phyloP scores from a whole-genome alignment of 2,113 vertebrate species.

The Tetrao urogallus region DNA sequence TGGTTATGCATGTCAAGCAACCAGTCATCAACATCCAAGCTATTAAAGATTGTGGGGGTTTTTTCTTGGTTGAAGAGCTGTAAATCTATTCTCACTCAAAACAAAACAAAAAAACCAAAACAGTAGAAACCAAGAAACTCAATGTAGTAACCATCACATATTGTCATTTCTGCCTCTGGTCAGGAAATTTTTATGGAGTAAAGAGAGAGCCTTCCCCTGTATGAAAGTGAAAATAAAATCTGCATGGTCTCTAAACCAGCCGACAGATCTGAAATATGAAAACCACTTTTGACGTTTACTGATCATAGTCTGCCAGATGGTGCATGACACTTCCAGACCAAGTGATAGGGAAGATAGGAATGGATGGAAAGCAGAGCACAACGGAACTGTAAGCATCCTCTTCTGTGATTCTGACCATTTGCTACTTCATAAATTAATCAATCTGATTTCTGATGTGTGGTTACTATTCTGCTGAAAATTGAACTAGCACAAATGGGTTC shows the following conservation, averaged over 20 bases:
- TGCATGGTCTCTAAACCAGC: not conserved
- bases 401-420: constrained; percentile 56
- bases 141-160: not conserved
- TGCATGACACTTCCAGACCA: constrained; percentile 42
- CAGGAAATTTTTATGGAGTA: not conserved
- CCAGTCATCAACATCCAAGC: not conserved
- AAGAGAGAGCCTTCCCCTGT: not conserved
- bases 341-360: constrained; percentile 10
- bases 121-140: not conserved
- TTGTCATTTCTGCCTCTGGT: not conserved
- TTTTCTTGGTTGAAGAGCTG: not conserved
- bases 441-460: not conserved
- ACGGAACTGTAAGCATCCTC: not conserved
- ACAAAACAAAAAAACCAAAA: not conserved
- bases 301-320: constrained; percentile 44
- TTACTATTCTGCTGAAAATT: constrained; percentile 16
- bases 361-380: constrained; percentile 30
- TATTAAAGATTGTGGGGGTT: not conserved
- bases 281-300: constrained; percentile 42
- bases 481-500: not conserved
- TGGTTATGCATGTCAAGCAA: constrained; percentile 30
- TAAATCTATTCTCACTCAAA: not conserved
- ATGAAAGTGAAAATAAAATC: not conserved
- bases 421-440: constrained; percentile 59
- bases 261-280: constrained; percentile 39